Evolutionary conservation across 2,888 invertebrate species (phyloP).

Genomic region (Drosophila demipolita): DNA sequence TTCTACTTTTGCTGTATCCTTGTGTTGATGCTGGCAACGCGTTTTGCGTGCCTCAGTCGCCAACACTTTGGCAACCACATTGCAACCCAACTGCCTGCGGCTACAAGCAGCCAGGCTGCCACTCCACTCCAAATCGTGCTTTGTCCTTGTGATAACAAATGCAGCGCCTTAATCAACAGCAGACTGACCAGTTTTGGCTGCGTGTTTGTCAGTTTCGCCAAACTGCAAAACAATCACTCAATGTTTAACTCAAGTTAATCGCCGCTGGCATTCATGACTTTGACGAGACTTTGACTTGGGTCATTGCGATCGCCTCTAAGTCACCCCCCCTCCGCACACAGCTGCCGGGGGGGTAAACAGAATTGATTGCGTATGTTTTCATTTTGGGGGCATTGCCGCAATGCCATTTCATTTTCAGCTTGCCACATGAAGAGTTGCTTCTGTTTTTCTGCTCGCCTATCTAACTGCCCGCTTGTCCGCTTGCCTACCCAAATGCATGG

Average conservation of each 20-base stretch:
- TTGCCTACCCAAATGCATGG: constrained; percentile 1
- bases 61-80: constrained; percentile 42
- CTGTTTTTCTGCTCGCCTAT: neutral
- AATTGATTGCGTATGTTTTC: constrained; percentile 78
- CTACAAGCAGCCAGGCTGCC: constrained; percentile 8
- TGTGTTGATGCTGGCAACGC: constrained; percentile 36
- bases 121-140: neutral
- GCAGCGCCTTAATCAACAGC: constrained; percentile 67
- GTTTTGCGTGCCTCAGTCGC: constrained; percentile 39
- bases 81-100: constrained; percentile 48
- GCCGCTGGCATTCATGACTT: constrained; percentile 72
- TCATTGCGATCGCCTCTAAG: constrained; percentile 15
- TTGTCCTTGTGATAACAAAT: constrained; percentile 62
- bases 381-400: constrained; percentile 65
- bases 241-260: constrained; percentile 79
- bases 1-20: neutral
- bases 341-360: constrained; percentile 62
- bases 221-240: constrained; percentile 78
- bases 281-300: constrained; percentile 53
- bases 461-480: constrained; percentile 3
- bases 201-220: constrained; percentile 19
- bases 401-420: constrained; percentile 65
- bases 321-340: constrained; percentile 2
- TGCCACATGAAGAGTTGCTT: constrained; percentile 49
- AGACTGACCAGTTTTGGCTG: constrained; percentile 43